Evolutionary conservation across 1,140 invertebrate genomes (phyloP).

Genomic region (Philopotamus ludificatus): DNA sequence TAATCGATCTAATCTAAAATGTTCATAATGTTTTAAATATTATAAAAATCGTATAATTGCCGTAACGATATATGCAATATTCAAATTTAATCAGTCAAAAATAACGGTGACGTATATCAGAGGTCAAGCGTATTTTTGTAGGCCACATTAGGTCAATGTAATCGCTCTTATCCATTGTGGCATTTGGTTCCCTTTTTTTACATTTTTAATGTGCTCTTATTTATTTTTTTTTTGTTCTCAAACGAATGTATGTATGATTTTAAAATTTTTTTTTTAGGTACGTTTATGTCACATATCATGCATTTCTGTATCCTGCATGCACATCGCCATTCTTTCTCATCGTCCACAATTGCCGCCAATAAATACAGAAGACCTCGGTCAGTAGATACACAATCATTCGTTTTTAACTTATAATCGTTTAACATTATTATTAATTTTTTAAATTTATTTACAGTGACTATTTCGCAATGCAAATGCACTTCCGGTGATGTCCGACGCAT

Average conservation of each 20-base stretch:
- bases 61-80: no score
- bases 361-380: conserved; percentile 52
- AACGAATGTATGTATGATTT: no score
- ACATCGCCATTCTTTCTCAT: conserved; percentile 58
- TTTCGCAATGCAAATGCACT: conserved; percentile 73
- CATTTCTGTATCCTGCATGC: conserved; percentile 69
- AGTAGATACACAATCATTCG: conserved; percentile 5
- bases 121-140: no score
- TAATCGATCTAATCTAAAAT: no score
- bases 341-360: conserved; percentile 46
- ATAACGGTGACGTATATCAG: no score
- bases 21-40: no score
- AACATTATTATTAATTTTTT: conserved; percentile 18
- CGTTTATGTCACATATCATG: conserved; percentile 69
- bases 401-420: not conserved
- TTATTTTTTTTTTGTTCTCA: conserved; percentile 3
- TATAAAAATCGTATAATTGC: no score
- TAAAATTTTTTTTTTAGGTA: conserved; percentile 47
- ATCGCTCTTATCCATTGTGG: no score
- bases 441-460: conserved; percentile 56
- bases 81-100: no score
- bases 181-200: no score
- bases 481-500: conserved; percentile 71
- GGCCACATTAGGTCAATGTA: no score
- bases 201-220: no score